Percentiles rank a stretch among this genome's conserved stretches.
These are phyloP conservation scores for Agrotis puta DNA, from an alignment of 2,888 invertebrate genomes.

Conservation along the genomic window DNA sequence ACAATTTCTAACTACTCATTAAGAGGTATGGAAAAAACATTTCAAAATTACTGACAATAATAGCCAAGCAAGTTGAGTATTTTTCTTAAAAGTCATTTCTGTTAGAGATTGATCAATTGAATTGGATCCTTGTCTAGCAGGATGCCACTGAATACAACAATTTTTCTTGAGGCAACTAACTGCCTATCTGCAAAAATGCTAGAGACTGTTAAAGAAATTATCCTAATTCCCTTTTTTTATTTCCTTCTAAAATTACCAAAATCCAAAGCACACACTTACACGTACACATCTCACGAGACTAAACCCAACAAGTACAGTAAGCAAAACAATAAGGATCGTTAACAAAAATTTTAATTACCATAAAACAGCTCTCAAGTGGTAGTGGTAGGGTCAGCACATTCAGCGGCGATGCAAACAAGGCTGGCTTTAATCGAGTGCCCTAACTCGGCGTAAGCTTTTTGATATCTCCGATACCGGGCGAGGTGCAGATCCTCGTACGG, in stretches of 20 bases:
- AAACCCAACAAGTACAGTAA: conserved; percentile 60
- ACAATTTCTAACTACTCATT: background rate
- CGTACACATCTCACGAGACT: conserved; percentile 44
- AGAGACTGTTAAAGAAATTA: no score
- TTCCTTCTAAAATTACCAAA: background rate
- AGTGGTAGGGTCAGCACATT: conserved; percentile 80
- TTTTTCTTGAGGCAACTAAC: no score
- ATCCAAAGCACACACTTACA: conserved; percentile 1
- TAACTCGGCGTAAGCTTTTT: conserved; percentile 82
- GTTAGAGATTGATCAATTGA: no score
- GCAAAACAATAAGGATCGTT: conserved; percentile 70
- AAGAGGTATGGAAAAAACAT: no score
- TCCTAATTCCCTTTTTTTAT: background rate
- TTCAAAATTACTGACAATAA: no score
- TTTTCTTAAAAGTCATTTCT: no score
- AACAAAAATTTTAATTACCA: conserved; percentile 83
- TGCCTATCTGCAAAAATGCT: no score
- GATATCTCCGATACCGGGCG: conserved; percentile 81
- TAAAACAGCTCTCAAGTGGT: conserved; percentile 79
- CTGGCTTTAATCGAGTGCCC: conserved; percentile 79
- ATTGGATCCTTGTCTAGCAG: no score
- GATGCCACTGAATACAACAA: no score
- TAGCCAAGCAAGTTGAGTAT: no score
- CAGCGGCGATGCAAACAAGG: conserved; percentile 79
- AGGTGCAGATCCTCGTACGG: conserved; percentile 68